These are phyloP conservation scores for Cliona cf. orientalis DNA, from an alignment of 37 sponge, comb jelly and placozoan genomes.

Conservation along the genomic window DNA sequence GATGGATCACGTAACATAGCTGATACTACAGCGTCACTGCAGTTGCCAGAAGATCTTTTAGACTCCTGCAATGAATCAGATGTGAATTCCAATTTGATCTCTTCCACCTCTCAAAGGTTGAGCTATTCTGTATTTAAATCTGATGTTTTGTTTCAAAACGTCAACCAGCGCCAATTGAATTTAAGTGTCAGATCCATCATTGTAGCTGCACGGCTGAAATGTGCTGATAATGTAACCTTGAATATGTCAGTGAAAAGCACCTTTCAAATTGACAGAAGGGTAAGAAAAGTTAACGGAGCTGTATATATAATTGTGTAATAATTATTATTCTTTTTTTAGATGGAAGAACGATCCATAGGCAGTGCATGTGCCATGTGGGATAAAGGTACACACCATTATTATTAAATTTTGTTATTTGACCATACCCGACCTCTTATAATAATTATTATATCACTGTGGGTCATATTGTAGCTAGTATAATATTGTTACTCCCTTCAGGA, in stretches of 20 bases:
- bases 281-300: neutral
- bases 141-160: constrained; percentile 22
- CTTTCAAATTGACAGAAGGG: neutral
- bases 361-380: constrained; percentile 14
- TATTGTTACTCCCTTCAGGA: too few relatives aligned
- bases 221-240: neutral
- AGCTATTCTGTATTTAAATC: constrained; percentile 27
- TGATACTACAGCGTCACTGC: constrained; percentile 1
- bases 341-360: neutral
- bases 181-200: constrained; percentile 12
- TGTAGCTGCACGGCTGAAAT: constrained; percentile 5
- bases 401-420: too few relatives aligned
- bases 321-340: too few relatives aligned
- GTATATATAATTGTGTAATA: neutral
- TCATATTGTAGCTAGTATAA: neutral
- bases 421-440: too few relatives aligned
- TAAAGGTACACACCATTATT: neutral
- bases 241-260: neutral
- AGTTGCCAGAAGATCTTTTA: neutral
- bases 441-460: too few relatives aligned
- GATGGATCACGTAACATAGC: neutral
- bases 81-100: too few relatives aligned
- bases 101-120: neutral
- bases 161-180: neutral
- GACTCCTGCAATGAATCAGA: neutral